Conservation (phyloP, 2,888 invertebrate genomes). For the Trichopria drosophilae region DNA sequence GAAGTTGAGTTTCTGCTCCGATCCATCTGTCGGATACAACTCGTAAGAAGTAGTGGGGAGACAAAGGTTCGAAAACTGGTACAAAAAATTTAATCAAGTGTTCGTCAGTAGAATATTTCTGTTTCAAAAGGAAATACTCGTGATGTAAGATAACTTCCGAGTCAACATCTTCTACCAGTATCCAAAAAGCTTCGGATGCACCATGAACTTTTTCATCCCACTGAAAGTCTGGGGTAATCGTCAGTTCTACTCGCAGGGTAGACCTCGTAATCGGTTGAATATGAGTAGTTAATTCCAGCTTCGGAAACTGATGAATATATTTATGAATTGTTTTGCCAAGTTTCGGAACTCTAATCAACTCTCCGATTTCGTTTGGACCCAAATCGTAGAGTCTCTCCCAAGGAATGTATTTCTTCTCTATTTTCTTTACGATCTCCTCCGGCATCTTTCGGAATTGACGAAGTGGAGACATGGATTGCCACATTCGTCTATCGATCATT, state of each 20-base stretch:
- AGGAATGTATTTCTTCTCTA: slow-evolving; percentile 96
- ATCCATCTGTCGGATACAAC: slow-evolving; percentile 91
- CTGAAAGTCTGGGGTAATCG: slow-evolving; percentile 97
- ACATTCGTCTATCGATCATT: slow-evolving; percentile 98
- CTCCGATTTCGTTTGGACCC: slow-evolving; percentile 96
- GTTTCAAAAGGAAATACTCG: slow-evolving; percentile 85
- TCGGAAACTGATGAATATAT: slow-evolving; percentile 95
- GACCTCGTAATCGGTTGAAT: slow-evolving; percentile 96
- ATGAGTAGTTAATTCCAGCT: slow-evolving; percentile 92
- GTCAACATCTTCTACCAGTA: slow-evolving; percentile 84
- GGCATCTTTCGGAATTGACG: slow-evolving; percentile 97
- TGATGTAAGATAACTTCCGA: slow-evolving; percentile 92
- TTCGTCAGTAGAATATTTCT: slow-evolving; percentile 92
- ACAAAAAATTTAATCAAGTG: slow-evolving; percentile 97
- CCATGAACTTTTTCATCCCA: slow-evolving; percentile 96
- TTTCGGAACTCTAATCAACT: slow-evolving; percentile 87
- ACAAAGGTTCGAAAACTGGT: slow-evolving; percentile 96
- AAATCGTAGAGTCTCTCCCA: slow-evolving; percentile 95
- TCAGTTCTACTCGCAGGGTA: slow-evolving; percentile 91
- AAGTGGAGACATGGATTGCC: slow-evolving; percentile 99
- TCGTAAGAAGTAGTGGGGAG: slow-evolving; percentile 95
- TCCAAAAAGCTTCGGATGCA: slow-evolving; percentile 85
- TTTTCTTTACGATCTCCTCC: slow-evolving; percentile 92
- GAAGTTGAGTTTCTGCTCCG: slow-evolving; percentile 92
- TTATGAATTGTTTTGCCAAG: slow-evolving; percentile 94